Conservation (phyloP, 2,888 invertebrate genomes). For the Cremastobaeus sp. region DNA sequence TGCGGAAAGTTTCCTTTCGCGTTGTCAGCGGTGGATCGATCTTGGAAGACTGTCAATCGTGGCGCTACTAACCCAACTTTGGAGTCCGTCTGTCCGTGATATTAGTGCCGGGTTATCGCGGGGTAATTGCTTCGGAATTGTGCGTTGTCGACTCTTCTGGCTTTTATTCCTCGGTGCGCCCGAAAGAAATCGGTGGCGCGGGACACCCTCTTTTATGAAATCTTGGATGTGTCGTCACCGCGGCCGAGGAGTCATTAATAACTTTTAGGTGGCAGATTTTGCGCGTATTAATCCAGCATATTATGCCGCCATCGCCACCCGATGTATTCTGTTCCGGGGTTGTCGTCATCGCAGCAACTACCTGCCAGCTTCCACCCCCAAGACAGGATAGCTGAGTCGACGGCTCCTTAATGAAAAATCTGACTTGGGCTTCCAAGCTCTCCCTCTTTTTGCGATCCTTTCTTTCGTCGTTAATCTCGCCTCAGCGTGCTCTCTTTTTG, state of each 20-base stretch:
- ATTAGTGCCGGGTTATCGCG: conserved; percentile 47
- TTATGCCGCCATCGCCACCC: conserved; percentile 72
- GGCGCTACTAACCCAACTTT: conserved; percentile 25
- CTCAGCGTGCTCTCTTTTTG: conserved; percentile 36
- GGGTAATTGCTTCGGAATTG: conserved; percentile 54
- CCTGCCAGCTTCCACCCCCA: conserved; percentile 63
- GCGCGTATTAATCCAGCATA: conserved; percentile 78
- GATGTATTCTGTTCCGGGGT: conserved; percentile 65
- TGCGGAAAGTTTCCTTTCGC: no score
- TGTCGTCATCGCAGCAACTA: conserved; percentile 65
- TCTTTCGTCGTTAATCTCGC: conserved; percentile 59
- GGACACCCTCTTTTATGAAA: conserved; percentile 73
- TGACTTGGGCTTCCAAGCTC: conserved; percentile 68
- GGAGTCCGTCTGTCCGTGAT: conserved; percentile 38
- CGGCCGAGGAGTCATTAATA: conserved; percentile 76
- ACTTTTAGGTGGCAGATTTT: conserved; percentile 78
- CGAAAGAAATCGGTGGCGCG: conserved; percentile 48
- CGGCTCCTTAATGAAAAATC: conserved; percentile 78
- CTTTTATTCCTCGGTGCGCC: conserved; percentile 62
- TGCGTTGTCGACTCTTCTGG: conserved; percentile 64
- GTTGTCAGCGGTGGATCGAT: conserved; percentile 31
- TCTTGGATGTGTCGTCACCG: conserved; percentile 75
- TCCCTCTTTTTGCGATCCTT: conserved; percentile 54
- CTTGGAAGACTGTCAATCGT: conserved; percentile 37
- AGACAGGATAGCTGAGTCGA: conserved; percentile 76